Percentiles rank a stretch among this genome's conserved stretches.
These are phyloP conservation scores for Acanthopleura granulata DNA, from an alignment of 2,888 invertebrate genomes.

Conservation along the genomic window DNA sequence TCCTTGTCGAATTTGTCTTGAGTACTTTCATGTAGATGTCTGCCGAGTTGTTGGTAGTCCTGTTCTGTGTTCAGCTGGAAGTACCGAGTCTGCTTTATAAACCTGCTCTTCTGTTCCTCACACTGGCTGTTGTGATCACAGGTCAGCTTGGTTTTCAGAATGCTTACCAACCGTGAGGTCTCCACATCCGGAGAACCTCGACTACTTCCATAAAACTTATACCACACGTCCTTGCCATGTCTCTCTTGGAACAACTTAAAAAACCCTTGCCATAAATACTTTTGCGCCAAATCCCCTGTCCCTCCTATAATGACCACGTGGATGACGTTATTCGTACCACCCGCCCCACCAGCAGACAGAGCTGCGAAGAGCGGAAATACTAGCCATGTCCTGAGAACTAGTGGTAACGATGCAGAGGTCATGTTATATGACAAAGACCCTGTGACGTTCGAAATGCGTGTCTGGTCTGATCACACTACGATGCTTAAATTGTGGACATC, in stretches of 20 bases:
- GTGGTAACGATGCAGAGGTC: too few species aligned
- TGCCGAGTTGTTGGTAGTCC: constrained; percentile 38
- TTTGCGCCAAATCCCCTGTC: constrained; percentile 64
- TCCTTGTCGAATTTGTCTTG: neutral
- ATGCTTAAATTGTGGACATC: too few species aligned
- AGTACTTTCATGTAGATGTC: constrained; percentile 20
- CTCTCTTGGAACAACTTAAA: constrained; percentile 35
- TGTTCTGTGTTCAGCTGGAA: constrained; percentile 47
- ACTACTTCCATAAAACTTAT: constrained; percentile 56
- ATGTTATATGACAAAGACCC: too few species aligned
- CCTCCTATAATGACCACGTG: constrained; percentile 54
- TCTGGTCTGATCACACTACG: too few species aligned
- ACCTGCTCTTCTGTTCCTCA: constrained; percentile 42
- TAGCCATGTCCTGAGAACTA: too few species aligned
- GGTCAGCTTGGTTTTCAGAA: constrained; percentile 44
- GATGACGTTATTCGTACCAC: constrained; percentile 23
- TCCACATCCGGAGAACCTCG: constrained; percentile 43
- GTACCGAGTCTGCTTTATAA: constrained; percentile 53
- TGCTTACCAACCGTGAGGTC: constrained; percentile 38
- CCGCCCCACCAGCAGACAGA: too few species aligned
- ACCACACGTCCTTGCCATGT: constrained; percentile 34
- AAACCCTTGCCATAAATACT: constrained; percentile 65
- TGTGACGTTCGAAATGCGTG: too few species aligned
- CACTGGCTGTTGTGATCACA: constrained; percentile 51
- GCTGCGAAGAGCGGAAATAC: too few species aligned